These are phyloP conservation scores for Fratercula arctica DNA, from an alignment of 2,797 vertebrate genomes.

Conservation along the genomic window DNA sequence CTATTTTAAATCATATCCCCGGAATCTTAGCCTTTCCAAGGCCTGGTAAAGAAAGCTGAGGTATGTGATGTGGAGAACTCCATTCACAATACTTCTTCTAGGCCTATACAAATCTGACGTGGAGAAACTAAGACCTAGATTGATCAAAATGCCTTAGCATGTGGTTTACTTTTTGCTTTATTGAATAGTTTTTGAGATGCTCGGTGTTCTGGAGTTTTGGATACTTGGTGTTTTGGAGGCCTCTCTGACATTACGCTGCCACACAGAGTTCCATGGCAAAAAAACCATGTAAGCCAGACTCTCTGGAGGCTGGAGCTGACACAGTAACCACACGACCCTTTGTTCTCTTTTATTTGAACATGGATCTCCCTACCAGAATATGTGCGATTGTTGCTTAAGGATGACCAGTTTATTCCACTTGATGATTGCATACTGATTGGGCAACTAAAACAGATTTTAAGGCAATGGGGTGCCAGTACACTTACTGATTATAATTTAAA, in stretches of 20 bases:
- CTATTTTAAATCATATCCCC: background rate
- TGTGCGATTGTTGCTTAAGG: background rate
- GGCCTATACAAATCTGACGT: background rate
- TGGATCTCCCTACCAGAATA: background rate
- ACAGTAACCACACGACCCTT: background rate
- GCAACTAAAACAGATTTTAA: background rate
- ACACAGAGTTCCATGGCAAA: background rate
- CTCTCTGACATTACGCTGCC: background rate
- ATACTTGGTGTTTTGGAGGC: background rate
- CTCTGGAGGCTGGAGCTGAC: background rate
- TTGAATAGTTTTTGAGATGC: background rate
- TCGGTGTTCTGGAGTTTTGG: background rate
- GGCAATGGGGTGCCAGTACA: background rate
- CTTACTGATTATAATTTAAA: background rate
- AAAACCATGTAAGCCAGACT: rapidly evolving
- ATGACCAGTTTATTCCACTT: background rate
- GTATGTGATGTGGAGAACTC: background rate
- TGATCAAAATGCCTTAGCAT: background rate
- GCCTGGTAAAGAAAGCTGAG: background rate
- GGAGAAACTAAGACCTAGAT: background rate
- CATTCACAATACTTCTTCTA: background rate
- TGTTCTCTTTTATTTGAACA: background rate
- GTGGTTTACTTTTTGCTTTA: background rate
- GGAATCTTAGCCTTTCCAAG: background rate
- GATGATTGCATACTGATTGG: background rate